A percentile compares a stretch with the other conserved stretches of the same genome.
Conservation (phyloP, 2,113 vertebrate species). For the Brachionichthys hirsutus region DNA sequence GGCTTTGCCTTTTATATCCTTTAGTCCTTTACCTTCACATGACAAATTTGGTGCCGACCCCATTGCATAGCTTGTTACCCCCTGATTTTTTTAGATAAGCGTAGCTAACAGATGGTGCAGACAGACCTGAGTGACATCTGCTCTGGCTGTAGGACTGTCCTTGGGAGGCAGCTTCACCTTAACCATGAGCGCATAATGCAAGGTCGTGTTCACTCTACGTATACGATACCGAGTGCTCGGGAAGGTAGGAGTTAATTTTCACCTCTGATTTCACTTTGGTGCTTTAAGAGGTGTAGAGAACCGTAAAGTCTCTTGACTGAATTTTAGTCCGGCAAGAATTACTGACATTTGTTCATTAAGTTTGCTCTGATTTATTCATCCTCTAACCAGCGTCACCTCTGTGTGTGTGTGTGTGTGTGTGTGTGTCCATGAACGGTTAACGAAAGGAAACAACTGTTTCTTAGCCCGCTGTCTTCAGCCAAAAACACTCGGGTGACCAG, state of each 20-base stretch:
- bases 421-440: constrained; percentile 36
- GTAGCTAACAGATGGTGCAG: background rate
- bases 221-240: too few relatives aligned
- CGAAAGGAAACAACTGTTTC: constrained; percentile 41
- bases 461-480: constrained; percentile 34
- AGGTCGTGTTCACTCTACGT: too few relatives aligned
- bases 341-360: background rate
- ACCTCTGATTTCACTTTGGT: too few relatives aligned
- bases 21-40: background rate
- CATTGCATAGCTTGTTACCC: constrained; percentile 3
- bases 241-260: too few relatives aligned
- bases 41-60: background rate
- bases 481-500: constrained; percentile 36
- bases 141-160: constrained; percentile 6
- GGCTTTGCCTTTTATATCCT: background rate
- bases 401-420: background rate
- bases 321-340: too few relatives aligned
- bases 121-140: constrained; percentile 50
- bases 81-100: background rate
- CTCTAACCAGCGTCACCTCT: background rate
- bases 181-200: too few relatives aligned
- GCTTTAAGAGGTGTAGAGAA: too few relatives aligned
- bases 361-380: constrained; percentile 12
- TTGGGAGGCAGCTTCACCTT: too few relatives aligned
- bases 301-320: background rate